Percentiles rank a stretch among this genome's conserved stretches.
Conservation (phyloP, 2,113 vertebrate genomes). For the Myrmecobius fasciatus region DNA sequence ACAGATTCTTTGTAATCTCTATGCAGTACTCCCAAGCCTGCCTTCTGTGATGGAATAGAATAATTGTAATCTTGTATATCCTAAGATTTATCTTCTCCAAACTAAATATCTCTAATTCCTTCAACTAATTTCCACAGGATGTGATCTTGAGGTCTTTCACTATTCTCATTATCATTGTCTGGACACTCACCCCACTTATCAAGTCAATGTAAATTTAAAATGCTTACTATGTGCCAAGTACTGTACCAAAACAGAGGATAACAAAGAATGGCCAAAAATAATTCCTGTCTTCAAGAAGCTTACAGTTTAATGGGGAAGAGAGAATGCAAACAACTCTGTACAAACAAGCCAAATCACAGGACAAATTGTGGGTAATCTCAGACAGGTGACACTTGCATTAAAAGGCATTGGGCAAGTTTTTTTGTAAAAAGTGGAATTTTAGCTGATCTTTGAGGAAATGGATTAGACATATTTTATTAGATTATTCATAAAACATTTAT, state of each 20-base stretch:
- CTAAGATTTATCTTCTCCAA: neutral
- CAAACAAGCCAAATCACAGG: neutral
- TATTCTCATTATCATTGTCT: neutral
- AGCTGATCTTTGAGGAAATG: neutral
- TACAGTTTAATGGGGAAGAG: neutral
- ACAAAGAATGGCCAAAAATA: neutral
- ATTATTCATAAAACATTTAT: neutral
- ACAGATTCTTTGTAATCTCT: neutral
- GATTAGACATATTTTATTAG: neutral
- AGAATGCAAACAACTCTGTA: neutral
- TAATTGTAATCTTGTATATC: neutral
- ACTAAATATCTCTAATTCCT: neutral
- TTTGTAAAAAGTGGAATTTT: neutral
- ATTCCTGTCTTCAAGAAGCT: neutral
- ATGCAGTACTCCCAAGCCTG: neutral
- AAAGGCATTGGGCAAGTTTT: neutral
- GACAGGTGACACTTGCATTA: fast-evolving
- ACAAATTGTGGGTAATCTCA: neutral
- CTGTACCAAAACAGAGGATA: fast-evolving
- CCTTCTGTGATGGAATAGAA: neutral
- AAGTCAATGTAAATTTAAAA: neutral
- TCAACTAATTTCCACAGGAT: neutral
- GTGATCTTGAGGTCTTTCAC: neutral
- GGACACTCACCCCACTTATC: neutral
- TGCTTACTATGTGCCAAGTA: neutral